phyloP scores from a whole-genome alignment of 2,888 invertebrate genomes.

The Tanytarsus gracilentus region DNA sequence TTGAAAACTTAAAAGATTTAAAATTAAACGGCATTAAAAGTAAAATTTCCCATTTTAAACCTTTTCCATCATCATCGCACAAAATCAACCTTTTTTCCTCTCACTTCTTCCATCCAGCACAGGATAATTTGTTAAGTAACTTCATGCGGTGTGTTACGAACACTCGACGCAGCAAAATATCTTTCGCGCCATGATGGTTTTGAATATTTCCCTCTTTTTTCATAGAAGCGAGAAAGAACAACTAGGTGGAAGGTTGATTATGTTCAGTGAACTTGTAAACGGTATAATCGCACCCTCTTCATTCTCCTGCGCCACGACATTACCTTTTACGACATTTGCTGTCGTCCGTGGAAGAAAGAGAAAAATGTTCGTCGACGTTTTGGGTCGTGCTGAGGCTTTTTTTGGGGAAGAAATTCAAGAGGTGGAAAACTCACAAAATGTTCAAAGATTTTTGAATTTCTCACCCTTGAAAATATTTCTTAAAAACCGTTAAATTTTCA shows the following conservation, averaged over 20 bases:
- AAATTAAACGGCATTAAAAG: too few relatives aligned
- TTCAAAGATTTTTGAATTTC: too few relatives aligned
- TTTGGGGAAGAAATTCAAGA: too few relatives aligned
- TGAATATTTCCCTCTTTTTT: background rate
- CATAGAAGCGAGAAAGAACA: background rate
- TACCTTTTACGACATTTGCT: conserved; percentile 11
- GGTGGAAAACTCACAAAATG: too few relatives aligned
- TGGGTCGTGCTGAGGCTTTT: background rate
- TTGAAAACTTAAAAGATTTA: too few relatives aligned
- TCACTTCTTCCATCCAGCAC: background rate
- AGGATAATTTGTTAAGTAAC: conserved; percentile 15
- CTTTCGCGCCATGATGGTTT: too few relatives aligned
- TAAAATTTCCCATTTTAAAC: too few relatives aligned
- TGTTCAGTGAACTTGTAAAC: conserved; percentile 24
- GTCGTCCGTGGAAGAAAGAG: conserved; percentile 3
- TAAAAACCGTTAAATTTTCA: too few relatives aligned
- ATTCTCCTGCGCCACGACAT: conserved; percentile 1
- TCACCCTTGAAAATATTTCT: background rate
- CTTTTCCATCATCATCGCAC: too few relatives aligned
- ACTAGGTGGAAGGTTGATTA: conserved; percentile 17
- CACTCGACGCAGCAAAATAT: too few relatives aligned
- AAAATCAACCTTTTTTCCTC: too few relatives aligned
- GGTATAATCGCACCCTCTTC: conserved; percentile 21
- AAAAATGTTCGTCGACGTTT: background rate
- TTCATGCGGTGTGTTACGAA: too few relatives aligned